Evolutionary conservation across 2,113 vertebrate genomes (phyloP).

Genomic region (Chinchilla lanigera): DNA sequence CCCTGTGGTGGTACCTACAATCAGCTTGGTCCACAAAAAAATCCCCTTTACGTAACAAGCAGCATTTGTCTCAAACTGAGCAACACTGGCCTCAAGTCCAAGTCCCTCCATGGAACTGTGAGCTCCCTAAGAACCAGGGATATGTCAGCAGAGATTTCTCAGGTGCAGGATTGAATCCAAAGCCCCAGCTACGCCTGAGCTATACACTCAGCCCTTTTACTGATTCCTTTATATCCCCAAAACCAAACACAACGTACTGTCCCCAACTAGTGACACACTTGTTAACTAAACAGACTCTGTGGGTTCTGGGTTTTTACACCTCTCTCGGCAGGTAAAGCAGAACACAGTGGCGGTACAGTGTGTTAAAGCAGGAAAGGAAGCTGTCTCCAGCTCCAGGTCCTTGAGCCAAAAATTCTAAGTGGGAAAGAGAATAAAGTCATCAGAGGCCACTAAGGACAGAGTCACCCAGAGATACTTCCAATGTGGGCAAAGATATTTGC

Average conservation of each 20-base stretch:
- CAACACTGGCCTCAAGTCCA: background rate
- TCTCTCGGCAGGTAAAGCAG: background rate
- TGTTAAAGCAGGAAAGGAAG: background rate
- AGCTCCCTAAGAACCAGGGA: background rate
- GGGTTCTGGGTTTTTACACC: background rate
- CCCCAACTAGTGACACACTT: background rate
- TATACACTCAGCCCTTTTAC: background rate
- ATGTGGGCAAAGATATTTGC: background rate
- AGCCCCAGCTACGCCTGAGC: background rate
- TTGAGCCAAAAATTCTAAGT: background rate
- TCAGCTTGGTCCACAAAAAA: background rate
- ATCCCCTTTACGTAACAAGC: background rate
- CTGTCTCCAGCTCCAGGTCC: background rate
- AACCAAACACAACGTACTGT: background rate
- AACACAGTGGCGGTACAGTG: background rate
- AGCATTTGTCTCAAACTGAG: background rate
- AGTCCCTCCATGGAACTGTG: background rate
- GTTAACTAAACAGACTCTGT: background rate
- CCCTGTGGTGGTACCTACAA: background rate
- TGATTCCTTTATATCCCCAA: background rate
- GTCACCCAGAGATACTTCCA: background rate
- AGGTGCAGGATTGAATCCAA: background rate
- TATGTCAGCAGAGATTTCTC: background rate
- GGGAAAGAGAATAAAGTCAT: background rate
- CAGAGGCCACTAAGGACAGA: background rate